These are phyloP conservation scores for Arge pagana DNA, from an alignment of 2,888 invertebrate genomes.

Conservation along the genomic window DNA sequence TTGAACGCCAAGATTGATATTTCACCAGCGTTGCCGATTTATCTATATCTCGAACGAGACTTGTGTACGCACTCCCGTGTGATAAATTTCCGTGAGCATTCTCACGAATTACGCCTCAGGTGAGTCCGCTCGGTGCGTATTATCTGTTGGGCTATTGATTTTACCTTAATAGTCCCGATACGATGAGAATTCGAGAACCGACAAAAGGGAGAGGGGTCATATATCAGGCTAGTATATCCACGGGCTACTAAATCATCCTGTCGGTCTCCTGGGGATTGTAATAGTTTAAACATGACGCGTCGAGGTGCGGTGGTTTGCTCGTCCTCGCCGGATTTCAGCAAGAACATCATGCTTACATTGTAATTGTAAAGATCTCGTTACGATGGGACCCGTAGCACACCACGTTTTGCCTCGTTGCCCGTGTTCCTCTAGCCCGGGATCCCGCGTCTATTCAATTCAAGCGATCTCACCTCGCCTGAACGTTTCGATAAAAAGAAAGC, in stretches of 20 bases:
- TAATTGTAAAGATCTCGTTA: no score
- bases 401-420: slow-evolving; percentile 3
- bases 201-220: slow-evolving; percentile 20
- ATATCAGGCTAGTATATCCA: slow-evolving; percentile 33
- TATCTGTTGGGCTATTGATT: slow-evolving; percentile 1
- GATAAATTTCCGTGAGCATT: no score
- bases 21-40: no score
- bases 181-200: slow-evolving; percentile 5
- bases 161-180: neutral
- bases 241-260: slow-evolving; percentile 32
- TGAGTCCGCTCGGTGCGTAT: slow-evolving; percentile 1
- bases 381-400: neutral
- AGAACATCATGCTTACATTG: slow-evolving; percentile 7
- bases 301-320: slow-evolving; percentile 9
- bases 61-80: no score
- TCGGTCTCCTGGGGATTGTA: slow-evolving; percentile 31
- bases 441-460: no score
- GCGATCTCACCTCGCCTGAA: no score
- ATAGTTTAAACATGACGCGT: slow-evolving; percentile 32
- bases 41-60: no score
- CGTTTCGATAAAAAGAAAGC: no score
- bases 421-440: neutral
- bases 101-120: no score
- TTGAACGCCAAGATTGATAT: no score
- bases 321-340: slow-evolving; percentile 14